Conservation (phyloP, 2,888 invertebrate species). For the Rhagonycha fulva region DNA sequence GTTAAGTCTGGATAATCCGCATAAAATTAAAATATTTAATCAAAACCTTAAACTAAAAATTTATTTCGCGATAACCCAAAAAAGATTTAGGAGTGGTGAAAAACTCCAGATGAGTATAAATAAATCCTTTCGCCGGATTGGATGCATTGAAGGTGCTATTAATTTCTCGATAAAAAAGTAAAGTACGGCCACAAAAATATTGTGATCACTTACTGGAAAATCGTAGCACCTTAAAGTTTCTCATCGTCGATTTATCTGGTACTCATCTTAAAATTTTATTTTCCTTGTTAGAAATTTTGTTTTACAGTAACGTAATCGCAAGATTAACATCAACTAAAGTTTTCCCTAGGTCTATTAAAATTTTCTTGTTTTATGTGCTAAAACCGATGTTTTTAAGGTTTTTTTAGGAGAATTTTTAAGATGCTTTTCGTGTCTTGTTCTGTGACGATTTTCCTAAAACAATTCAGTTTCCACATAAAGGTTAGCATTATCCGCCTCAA, state of each 20-base stretch:
- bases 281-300: not conserved
- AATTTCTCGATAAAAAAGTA: not conserved
- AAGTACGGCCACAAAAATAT: not conserved
- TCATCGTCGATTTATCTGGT: not conserved
- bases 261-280: not conserved
- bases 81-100: not conserved
- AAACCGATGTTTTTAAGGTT: not conserved
- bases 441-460: not conserved
- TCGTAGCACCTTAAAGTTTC: not conserved
- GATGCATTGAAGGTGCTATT: not conserved
- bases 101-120: not conserved
- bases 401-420: not conserved
- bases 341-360: not conserved
- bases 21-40: not conserved
- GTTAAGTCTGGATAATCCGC: not conserved
- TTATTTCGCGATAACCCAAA: not conserved
- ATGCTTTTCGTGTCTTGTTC: not conserved
- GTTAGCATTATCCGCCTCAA: not conserved
- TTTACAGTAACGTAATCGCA: not conserved
- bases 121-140: not conserved
- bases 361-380: not conserved
- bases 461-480: not conserved
- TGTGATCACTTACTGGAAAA: not conserved
- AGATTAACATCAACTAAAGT: not conserved
- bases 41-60: not conserved